Evolutionary conservation across 1,140 invertebrate species (phyloP).

Genomic region (Danaus plexippus): DNA sequence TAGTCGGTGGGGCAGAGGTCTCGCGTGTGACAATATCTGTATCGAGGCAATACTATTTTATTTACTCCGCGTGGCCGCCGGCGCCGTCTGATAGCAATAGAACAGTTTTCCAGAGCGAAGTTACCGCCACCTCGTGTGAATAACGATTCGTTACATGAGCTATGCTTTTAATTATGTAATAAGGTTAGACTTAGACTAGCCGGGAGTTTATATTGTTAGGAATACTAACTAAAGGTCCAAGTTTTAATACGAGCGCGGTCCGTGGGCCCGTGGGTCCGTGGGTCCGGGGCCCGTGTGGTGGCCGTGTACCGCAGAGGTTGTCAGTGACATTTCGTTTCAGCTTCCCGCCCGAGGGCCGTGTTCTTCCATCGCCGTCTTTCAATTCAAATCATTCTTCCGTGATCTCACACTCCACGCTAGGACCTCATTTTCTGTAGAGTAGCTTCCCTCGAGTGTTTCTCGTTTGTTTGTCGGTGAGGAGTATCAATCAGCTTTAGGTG

Average conservation of each 20-base stretch:
- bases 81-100: slow-evolving; percentile 4
- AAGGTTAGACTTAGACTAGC: slow-evolving; percentile 35
- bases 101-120: slow-evolving; percentile 14
- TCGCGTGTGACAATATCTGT: neutral
- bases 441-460: slow-evolving; percentile 7
- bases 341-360: slow-evolving; percentile 15
- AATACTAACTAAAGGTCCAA: slow-evolving; percentile 51
- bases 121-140: slow-evolving; percentile 35
- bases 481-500: too few relatives aligned
- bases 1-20: neutral
- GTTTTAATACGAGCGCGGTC: slow-evolving; percentile 39
- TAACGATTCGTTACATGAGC: slow-evolving; percentile 27
- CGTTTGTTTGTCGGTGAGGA: neutral
- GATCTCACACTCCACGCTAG: slow-evolving; percentile 41
- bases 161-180: slow-evolving; percentile 30
- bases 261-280: too few relatives aligned
- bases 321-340: slow-evolving; percentile 38
- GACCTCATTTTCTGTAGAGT: slow-evolving; percentile 57
- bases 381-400: slow-evolving; percentile 45
- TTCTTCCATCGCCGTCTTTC: slow-evolving; percentile 55
- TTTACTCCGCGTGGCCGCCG: too few relatives aligned
- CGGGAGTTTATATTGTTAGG: slow-evolving; percentile 33
- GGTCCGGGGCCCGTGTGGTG: slow-evolving; percentile 13
- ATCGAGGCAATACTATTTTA: too few relatives aligned
- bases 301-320: slow-evolving; percentile 26